These are phyloP conservation scores for Cetonia aurata DNA, from an alignment of 2,888 invertebrate species.

Conservation along the genomic window DNA sequence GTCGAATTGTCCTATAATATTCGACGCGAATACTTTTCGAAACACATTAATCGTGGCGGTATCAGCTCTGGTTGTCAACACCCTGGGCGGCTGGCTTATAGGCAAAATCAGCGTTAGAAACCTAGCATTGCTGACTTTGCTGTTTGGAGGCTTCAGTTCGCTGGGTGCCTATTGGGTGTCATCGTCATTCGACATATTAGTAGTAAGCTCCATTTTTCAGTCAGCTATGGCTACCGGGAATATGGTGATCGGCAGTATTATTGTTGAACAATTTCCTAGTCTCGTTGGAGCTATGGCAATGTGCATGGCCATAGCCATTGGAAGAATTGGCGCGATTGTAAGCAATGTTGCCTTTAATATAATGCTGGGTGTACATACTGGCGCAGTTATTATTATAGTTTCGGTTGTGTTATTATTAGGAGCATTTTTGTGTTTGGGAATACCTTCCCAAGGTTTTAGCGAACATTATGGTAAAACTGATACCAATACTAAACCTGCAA, in stretches of 20 bases:
- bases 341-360: conserved; percentile 76
- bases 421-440: conserved; percentile 63
- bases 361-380: conserved; percentile 74
- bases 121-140: conserved; percentile 52
- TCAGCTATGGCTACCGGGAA: conserved; percentile 68
- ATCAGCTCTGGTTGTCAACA: conserved; percentile 75
- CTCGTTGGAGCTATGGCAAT: conserved; percentile 73
- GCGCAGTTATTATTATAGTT: conserved; percentile 74
- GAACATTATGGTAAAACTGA: background rate
- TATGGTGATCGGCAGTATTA: conserved; percentile 62
- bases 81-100: conserved; percentile 74
- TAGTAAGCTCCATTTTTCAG: conserved; percentile 70
- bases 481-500: conserved; percentile 5
- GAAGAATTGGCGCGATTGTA: conserved; percentile 75
- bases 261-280: conserved; percentile 64
- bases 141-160: conserved; percentile 68
- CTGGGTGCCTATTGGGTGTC: conserved; percentile 72
- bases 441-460: background rate
- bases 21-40: conserved; percentile 74
- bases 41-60: conserved; percentile 77
- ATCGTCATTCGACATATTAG: conserved; percentile 69
- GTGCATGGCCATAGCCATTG: conserved; percentile 75
- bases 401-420: conserved; percentile 67
- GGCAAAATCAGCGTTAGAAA: conserved; percentile 54
- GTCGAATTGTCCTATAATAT: conserved; percentile 67